phyloP scores from a whole-genome alignment of 2,113 vertebrate genomes.

The Colaptes auratus region DNA sequence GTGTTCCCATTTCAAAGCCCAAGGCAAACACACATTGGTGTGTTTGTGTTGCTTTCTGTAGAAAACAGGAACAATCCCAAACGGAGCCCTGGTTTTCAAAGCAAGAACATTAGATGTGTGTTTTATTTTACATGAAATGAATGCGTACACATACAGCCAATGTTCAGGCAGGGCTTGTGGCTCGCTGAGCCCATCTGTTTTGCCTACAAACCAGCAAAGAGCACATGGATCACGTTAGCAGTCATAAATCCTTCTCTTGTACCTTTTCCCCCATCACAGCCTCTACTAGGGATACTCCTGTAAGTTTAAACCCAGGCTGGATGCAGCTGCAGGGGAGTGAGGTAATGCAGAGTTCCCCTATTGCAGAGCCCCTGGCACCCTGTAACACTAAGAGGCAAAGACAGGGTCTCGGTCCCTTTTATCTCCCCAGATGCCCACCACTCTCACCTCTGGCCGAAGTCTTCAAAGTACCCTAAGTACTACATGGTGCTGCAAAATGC shows the following conservation, averaged over 20 bases:
- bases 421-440: accelerated
- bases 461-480: accelerated
- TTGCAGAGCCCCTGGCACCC: not conserved
- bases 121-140: not conserved
- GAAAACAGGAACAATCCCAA: not conserved
- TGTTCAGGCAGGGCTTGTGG: not conserved
- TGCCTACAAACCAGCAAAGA: not conserved
- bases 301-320: not conserved
- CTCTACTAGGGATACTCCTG: not conserved
- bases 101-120: not conserved
- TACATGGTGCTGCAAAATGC: accelerated
- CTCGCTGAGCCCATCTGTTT: not conserved
- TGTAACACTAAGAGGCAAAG: accelerated
- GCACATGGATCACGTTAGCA: accelerated
- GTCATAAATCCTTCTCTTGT: not conserved
- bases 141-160: not conserved
- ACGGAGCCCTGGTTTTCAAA: not conserved
- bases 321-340: not conserved
- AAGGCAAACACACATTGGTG: too few species aligned
- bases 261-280: accelerated
- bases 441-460: not conserved
- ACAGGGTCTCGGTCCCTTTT: accelerated
- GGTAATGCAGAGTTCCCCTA: accelerated
- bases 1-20: not conserved
- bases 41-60: not conserved